These are phyloP conservation scores for Oncopodura yosiiana DNA, from an alignment of 1,140 invertebrate species.

Conservation along the genomic window DNA sequence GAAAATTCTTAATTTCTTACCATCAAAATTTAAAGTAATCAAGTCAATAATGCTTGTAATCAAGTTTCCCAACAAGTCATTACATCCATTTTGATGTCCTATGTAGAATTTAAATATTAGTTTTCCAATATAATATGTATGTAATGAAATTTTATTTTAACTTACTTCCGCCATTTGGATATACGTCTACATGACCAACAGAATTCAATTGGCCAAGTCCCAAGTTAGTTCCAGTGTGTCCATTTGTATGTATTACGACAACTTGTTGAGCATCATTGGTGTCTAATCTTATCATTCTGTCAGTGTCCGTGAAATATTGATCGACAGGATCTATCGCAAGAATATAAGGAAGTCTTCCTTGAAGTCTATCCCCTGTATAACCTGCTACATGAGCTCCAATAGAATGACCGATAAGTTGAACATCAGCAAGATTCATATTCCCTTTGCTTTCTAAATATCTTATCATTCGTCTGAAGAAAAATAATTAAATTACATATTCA, in stretches of 20 bases:
- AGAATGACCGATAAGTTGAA: slow-evolving; percentile 23
- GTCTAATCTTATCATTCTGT: slow-evolving; percentile 43
- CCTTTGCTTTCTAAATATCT: slow-evolving; percentile 26
- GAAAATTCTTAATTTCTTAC: too few species aligned
- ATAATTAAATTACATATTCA: too few species aligned
- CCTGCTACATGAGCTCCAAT: slow-evolving; percentile 25
- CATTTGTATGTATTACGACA: slow-evolving; percentile 45
- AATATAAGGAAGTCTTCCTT: slow-evolving; percentile 6
- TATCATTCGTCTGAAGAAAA: too few species aligned
- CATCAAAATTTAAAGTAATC: slow-evolving; percentile 5
- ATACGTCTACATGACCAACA: slow-evolving; percentile 24
- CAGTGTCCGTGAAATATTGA: slow-evolving; percentile 45
- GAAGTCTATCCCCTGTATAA: slow-evolving; percentile 4
- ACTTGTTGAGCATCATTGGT: slow-evolving; percentile 42
- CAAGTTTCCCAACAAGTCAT: slow-evolving; percentile 41
- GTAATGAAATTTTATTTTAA: too few species aligned
- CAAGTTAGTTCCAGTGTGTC: not conserved
- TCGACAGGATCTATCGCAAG: slow-evolving; percentile 45
- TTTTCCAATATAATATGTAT: not conserved
- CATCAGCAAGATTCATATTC: slow-evolving; percentile 9
- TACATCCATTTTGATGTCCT: not conserved
- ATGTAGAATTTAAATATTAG: not conserved
- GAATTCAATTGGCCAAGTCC: slow-evolving; percentile 22
- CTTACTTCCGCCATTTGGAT: slow-evolving; percentile 26
- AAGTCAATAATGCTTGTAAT: slow-evolving; percentile 42